Base-by-base conservation (phyloP, 2,113 vertebrate species). In the Spea bombifrons region DNA sequence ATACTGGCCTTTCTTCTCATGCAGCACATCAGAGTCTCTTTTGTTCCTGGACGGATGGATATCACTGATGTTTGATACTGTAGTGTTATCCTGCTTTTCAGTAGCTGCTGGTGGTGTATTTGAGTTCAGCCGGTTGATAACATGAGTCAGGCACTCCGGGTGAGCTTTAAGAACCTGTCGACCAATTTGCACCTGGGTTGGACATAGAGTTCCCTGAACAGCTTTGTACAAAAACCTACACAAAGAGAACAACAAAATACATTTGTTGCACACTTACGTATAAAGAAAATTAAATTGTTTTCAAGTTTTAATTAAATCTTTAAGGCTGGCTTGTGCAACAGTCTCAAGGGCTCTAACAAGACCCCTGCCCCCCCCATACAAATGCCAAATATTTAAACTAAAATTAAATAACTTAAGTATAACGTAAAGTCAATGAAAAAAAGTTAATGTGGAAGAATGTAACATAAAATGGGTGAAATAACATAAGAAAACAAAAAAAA, bases 221-320 rank as follows among this genome's bases (percentile, higher is more conserved):
- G 92, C 92, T 90, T 92, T 91, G 90, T 95, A 95, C 76, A 97
- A 93, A 86, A 96, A 94, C 84, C 97, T 99, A 87, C 52, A 87
- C 79, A 79, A 8, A 83, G 82, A 16, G 10, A 12, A 46, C 61
- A 12, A 46, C 61, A 52, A 57, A 16, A 53, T 6, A 30, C 30
- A 30, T 30, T 30, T 30, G 30, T 30, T 30, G 30, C 30, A 30
- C 30, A 30, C 30, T 30, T 30, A 30, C 2, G 30, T 30, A 30
- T 30, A 30, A 30, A 30, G 30, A 30, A 30, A 30, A 30, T 30
- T 1, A 30, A 30, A 2, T 30, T 30, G 30, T 30, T 30, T 30
- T 30, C 30, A 30, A 30, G 30, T 2, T 30, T 30, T 30, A 30
- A 30, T 30, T 2, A 30, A 30, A 30, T 30, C 30, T 30, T 30